phyloP scores from a whole-genome alignment of 2,113 vertebrate species.

The Odobenus rosmarus region DNA sequence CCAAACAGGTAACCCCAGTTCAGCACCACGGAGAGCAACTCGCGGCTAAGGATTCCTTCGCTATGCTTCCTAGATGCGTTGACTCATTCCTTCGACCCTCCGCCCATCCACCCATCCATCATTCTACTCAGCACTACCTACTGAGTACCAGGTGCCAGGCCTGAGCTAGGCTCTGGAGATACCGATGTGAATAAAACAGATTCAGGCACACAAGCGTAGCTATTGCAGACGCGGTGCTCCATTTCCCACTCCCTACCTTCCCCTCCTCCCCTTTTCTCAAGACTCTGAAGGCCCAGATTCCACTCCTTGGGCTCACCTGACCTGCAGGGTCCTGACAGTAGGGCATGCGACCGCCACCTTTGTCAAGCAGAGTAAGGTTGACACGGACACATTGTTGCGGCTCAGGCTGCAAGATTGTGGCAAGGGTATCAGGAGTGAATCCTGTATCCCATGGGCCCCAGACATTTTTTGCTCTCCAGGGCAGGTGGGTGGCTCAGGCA shows the following conservation, averaged over 20 bases:
- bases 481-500: background rate
- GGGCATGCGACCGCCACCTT: conserved; percentile 57
- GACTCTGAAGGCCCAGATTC: background rate
- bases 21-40: conserved; percentile 69
- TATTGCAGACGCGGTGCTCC: background rate
- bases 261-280: background rate
- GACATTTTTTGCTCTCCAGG: background rate
- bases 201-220: fast-evolving
- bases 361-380: conserved; percentile 75
- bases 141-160: background rate
- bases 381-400: conserved; percentile 72
- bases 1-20: background rate
- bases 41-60: fast-evolving
- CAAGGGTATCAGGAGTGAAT: conserved; percentile 42
- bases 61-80: background rate
- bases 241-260: background rate
- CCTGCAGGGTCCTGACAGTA: conserved; percentile 60
- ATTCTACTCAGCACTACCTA: background rate
- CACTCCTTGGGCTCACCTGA: conserved; percentile 78
- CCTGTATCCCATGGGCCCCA: background rate
- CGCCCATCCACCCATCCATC: background rate
- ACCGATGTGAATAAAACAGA: background rate
- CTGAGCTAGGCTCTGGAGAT: background rate
- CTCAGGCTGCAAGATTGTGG: conserved; percentile 82
- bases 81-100: background rate